These are phyloP conservation scores for Standfussiana lucernea DNA, from an alignment of 2,888 invertebrate genomes.

Conservation along the genomic window DNA sequence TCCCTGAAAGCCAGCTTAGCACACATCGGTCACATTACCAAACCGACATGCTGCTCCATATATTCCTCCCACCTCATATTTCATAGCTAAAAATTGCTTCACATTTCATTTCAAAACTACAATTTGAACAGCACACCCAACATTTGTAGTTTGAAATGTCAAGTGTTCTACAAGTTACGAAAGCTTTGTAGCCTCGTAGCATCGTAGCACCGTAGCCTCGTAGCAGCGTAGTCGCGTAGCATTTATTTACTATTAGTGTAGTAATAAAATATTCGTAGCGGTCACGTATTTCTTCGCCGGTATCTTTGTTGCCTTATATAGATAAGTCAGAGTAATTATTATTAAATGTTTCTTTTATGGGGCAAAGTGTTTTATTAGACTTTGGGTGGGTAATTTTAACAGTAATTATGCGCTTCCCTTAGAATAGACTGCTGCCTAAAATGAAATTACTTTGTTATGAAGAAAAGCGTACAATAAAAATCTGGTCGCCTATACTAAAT, in stretches of 20 bases:
- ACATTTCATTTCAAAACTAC: constrained; percentile 42
- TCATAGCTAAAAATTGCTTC: constrained; percentile 34
- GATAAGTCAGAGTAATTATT: constrained; percentile 56
- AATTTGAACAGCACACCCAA: constrained; percentile 44
- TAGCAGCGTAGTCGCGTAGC: constrained; percentile 47
- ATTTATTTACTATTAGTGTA: constrained; percentile 44
- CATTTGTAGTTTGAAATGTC: constrained; percentile 55
- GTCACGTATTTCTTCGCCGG: constrained; percentile 48
- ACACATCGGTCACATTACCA: constrained; percentile 33
- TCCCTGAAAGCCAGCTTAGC: constrained; percentile 24
- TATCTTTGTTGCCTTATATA: constrained; percentile 52
- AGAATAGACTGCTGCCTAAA: not conserved
- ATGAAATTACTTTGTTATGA: not conserved
- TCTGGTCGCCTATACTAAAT: not conserved
- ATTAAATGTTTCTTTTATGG: constrained; percentile 54
- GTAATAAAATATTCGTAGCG: constrained; percentile 55
- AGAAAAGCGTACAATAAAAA: not conserved
- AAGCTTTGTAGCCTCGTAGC: constrained; percentile 50
- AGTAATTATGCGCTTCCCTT: constrained; percentile 12
- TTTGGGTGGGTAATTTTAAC: constrained; percentile 9
- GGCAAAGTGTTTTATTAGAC: constrained; percentile 36
- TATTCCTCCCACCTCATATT: constrained; percentile 47
- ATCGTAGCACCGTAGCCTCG: constrained; percentile 30
- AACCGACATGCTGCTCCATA: constrained; percentile 29
- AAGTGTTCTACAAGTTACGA: constrained; percentile 61